Evolutionary conservation across 2,113 vertebrate species (phyloP), one percentile per base, ranked within the genome.

Genomic region (Tringa solitaria): DNA sequence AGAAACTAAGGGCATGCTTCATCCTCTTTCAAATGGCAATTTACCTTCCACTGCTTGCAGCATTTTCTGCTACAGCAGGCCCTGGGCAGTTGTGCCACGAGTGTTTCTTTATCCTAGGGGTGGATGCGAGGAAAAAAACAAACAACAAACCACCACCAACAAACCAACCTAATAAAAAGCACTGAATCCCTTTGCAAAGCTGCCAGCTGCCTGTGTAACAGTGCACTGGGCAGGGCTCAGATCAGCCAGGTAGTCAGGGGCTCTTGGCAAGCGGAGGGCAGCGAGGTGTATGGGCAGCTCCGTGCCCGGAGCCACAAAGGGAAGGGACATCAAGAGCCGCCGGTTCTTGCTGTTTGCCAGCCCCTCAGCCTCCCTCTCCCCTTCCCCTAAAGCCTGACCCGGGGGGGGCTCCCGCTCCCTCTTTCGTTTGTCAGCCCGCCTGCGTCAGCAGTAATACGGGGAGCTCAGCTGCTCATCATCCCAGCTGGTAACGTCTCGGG

Each of bases 381-480:
- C 11, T 30, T 84, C 63, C 65, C 73, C 2, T 57, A 59, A 63
- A 15, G 27, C 57, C 41, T 79, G 63, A n/a, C 46, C 85, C 28
- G 1, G 89, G 32, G 32, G 1, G 61, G 37, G n/a, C 87, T 90
- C n/a, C 1, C 9, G 8, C 61, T 79, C 3, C 0, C 57, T 69
- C 67, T 84, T 23, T 61, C 46, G 5, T 81, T 87, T 95, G 56
- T 57, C 72, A 94, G 82, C 41, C 68, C 1, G 28, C 35, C 85
- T 90, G 85, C 57, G 32, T 75, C 89, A 91, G 77, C 89, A 78
- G 84, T 94, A 89, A 94, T 92, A 57, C 37, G 3, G 91, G 68
- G 92, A 97, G 95, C 75, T 78, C 87, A 78, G 84, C 69, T 23
- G 45, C 86, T 92, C 76, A 73, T 72, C 78, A 86, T 73, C 77